Conservation (phyloP, 2,888 invertebrate genomes). For the Synergus gifuensis region DNA sequence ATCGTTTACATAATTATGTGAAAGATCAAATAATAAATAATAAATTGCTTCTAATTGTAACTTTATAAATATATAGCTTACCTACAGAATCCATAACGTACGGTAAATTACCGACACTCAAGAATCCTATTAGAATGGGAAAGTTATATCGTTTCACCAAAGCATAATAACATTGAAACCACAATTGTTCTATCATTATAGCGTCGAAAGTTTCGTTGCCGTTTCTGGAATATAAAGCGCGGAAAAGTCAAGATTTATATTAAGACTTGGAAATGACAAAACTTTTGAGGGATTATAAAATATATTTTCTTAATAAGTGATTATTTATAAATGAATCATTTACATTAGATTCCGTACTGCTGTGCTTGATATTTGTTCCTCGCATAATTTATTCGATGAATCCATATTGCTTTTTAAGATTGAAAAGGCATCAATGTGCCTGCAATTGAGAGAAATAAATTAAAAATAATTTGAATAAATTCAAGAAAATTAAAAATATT, state of each 20-base stretch:
- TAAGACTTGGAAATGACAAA: not conserved
- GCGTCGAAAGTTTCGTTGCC: conserved; percentile 69
- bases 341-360: conserved; percentile 66
- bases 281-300: conserved; percentile 1
- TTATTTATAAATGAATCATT: conserved; percentile 33
- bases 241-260: not conserved
- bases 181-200: conserved; percentile 72
- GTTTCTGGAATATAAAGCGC: conserved; percentile 52
- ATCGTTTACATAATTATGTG: too few species aligned
- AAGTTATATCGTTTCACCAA: conserved; percentile 70
- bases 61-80: conserved; percentile 41
- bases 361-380: conserved; percentile 67
- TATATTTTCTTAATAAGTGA: not conserved
- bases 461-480: not conserved
- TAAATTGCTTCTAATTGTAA: not conserved
- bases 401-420: conserved; percentile 66
- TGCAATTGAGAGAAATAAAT: conserved; percentile 50
- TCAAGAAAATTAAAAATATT: not conserved
- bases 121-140: conserved; percentile 71
- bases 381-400: conserved; percentile 68
- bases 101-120: conserved; percentile 73
- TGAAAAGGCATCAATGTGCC: conserved; percentile 66
- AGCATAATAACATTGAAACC: conserved; percentile 73
- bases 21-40: not conserved
- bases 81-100: conserved; percentile 74